Percentiles rank a stretch among this genome's conserved stretches.
These are phyloP conservation scores for Cichlasoma orientale DNA, from an alignment of 2,797 vertebrate species.

Conservation along the genomic window DNA sequence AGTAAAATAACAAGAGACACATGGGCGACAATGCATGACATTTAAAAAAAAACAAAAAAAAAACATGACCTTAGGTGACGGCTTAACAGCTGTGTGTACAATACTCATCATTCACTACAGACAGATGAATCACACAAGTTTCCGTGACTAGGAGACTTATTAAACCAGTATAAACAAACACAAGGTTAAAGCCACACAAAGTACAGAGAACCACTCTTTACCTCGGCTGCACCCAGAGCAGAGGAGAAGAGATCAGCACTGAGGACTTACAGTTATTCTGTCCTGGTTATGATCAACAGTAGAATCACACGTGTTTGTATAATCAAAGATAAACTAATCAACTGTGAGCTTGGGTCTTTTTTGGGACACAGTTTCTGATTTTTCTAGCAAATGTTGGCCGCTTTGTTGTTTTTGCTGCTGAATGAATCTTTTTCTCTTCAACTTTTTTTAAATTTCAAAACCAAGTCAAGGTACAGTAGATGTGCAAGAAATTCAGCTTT, in stretches of 20 bases:
- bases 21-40: neutral
- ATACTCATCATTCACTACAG: constrained; percentile 42
- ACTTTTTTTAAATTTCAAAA: neutral
- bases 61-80: neutral
- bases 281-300: neutral
- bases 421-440: neutral
- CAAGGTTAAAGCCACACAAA: constrained; percentile 22
- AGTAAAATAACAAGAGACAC: neutral
- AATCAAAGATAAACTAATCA: constrained; percentile 9
- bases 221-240: neutral
- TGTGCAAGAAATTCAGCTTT: neutral
- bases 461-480: neutral
- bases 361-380: neutral
- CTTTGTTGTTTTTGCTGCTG: neutral
- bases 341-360: neutral
- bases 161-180: constrained; percentile 55
- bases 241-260: neutral
- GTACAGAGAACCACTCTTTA: constrained; percentile 8
- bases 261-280: neutral
- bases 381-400: neutral
- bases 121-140: constrained; percentile 41
- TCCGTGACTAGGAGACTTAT: constrained; percentile 58
- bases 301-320: neutral
- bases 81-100: constrained; percentile 5
- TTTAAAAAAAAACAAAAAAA: neutral